These are phyloP conservation scores for Huso huso DNA, from an alignment of 2,797 vertebrate genomes.

Conservation along the genomic window DNA sequence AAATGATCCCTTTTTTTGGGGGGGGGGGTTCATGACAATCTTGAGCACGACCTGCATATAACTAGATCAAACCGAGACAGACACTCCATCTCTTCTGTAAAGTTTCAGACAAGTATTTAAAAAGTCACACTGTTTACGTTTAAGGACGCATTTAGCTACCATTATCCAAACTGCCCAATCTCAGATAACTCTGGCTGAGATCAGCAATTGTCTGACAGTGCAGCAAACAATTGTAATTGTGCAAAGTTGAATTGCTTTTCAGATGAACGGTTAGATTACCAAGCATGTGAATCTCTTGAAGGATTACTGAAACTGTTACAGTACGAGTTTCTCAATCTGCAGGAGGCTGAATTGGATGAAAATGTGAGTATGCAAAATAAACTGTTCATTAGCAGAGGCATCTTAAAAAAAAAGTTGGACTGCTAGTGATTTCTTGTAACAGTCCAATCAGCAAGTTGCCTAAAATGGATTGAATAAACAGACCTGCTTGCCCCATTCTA, in stretches of 20 bases:
- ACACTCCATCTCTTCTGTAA: slow-evolving; percentile 12
- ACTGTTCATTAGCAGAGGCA: not conserved
- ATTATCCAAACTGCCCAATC: slow-evolving; percentile 17
- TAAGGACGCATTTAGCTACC: slow-evolving; percentile 4
- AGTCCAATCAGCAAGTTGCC: too few species aligned
- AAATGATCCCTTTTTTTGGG: slow-evolving; percentile 24
- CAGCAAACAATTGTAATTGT: slow-evolving; percentile 50
- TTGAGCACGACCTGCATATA: slow-evolving; percentile 19
- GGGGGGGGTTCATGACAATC: slow-evolving; percentile 20
- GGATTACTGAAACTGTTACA: slow-evolving; percentile 62
- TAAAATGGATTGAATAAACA: too few species aligned
- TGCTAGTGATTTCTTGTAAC: too few species aligned
- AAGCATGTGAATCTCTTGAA: slow-evolving; percentile 67
- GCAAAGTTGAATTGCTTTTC: slow-evolving; percentile 53
- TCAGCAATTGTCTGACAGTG: slow-evolving; percentile 40
- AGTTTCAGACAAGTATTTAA: slow-evolving; percentile 3
- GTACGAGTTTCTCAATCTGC: slow-evolving; percentile 69
- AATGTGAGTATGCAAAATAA: slow-evolving; percentile 54
- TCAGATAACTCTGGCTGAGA: slow-evolving; percentile 18
- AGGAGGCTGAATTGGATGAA: slow-evolving; percentile 62
- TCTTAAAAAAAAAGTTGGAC: too few species aligned
- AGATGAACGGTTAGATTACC: slow-evolving; percentile 66
- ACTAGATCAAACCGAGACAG: slow-evolving; percentile 20
- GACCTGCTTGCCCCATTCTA: too few species aligned
- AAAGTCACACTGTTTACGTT: slow-evolving; percentile 14